These are phyloP conservation scores for Callocephalon fimbriatum DNA, from an alignment of 2,113 vertebrate genomes.

Conservation along the genomic window DNA sequence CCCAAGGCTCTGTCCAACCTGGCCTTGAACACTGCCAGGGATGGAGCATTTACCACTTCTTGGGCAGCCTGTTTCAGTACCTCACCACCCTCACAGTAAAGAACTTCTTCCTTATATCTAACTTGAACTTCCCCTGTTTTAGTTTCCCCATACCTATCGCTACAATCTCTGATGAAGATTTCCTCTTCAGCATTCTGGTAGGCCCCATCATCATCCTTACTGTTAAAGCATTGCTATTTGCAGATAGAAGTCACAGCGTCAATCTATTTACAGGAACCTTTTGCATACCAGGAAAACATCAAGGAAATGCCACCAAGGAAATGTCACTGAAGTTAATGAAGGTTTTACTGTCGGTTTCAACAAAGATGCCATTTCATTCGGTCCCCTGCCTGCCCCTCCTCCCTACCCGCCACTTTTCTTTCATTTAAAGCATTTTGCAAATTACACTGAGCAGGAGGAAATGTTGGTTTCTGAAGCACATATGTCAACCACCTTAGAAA, in stretches of 20 bases:
- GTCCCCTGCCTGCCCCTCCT: neutral
- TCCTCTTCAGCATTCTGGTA: neutral
- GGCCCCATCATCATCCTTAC: no score
- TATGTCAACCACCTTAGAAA: neutral
- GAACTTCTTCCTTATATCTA: neutral
- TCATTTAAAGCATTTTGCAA: neutral
- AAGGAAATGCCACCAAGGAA: neutral
- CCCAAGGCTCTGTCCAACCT: no score
- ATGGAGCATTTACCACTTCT: no score
- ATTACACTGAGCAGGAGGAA: neutral
- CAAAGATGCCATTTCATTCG: accelerated
- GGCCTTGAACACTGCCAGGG: no score
- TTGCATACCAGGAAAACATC: neutral
- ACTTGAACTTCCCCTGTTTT: neutral
- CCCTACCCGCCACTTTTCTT: neutral
- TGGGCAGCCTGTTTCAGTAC: no score
- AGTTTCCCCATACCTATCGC: neutral
- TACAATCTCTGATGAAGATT: neutral
- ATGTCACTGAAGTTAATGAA: neutral
- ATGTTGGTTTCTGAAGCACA: neutral
- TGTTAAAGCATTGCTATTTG: neutral
- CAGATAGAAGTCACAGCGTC: neutral
- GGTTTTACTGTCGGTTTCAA: neutral
- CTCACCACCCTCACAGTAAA: neutral
- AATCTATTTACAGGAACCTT: neutral